A percentile compares a stretch with the other conserved stretches of the same genome.
Evolutionary conservation across 1,140 invertebrate genomes (phyloP).

Genomic region (Drosophila arizonae): DNA sequence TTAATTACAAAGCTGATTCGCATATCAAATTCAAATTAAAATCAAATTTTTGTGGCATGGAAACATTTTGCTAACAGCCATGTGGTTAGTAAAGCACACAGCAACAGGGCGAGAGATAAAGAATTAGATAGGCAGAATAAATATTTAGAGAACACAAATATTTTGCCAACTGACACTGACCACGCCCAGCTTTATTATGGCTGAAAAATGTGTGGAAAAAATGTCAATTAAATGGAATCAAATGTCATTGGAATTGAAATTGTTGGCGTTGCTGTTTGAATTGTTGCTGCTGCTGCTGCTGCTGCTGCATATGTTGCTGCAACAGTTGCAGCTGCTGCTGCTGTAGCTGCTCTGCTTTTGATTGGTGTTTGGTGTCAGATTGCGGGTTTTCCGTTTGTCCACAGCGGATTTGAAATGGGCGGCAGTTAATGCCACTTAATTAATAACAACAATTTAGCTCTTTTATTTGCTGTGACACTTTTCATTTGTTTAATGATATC

Average conservation of each 20-base stretch:
- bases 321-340: background rate
- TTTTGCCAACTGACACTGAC: slow-evolving; percentile 10
- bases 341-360: slow-evolving; percentile 11
- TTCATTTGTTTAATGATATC: slow-evolving; percentile 47
- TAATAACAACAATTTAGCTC: slow-evolving; percentile 60
- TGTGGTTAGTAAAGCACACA: slow-evolving; percentile 17
- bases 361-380: slow-evolving; percentile 23
- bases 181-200: slow-evolving; percentile 15
- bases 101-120: background rate
- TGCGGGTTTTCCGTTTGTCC: slow-evolving; percentile 8
- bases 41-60: slow-evolving; percentile 61
- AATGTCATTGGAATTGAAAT: slow-evolving; percentile 54
- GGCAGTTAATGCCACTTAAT: slow-evolving; percentile 69
- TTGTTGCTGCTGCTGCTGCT: slow-evolving; percentile 25
- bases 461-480: slow-evolving; percentile 40
- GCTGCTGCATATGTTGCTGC: background rate
- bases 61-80: slow-evolving; percentile 50
- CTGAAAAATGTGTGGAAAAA: slow-evolving; percentile 1
- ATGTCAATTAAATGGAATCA: slow-evolving; percentile 67
- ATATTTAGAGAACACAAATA: background rate
- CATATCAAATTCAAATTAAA: slow-evolving; percentile 63
- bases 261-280: slow-evolving; percentile 31
- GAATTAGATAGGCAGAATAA: background rate
- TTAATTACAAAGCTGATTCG: slow-evolving; percentile 21
- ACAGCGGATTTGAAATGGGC: slow-evolving; percentile 19